Conservation (phyloP, 2,888 invertebrate genomes). For the Hymenopus coronatus region DNA sequence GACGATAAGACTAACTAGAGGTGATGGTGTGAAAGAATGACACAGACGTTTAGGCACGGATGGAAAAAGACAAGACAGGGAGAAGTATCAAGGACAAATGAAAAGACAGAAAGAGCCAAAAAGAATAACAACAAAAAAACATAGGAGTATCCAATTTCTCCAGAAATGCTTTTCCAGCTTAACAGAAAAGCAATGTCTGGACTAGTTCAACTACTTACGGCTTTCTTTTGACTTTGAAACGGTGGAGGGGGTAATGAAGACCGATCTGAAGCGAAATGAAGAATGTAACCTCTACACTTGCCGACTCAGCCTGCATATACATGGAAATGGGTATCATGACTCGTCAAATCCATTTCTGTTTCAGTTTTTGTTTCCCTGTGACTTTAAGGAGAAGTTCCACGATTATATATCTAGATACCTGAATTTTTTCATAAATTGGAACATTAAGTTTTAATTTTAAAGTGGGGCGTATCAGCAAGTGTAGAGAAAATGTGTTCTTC, state of each 20-base stretch:
- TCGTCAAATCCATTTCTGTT: not conserved
- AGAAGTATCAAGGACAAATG: not conserved
- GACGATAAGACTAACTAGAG: conserved; percentile 15
- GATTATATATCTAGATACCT: too few relatives aligned
- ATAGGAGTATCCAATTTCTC: not conserved
- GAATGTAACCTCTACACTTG: not conserved
- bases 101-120: not conserved
- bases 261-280: not conserved
- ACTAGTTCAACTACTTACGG: not conserved
- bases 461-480: too few relatives aligned
- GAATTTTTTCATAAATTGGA: too few relatives aligned
- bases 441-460: too few relatives aligned
- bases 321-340: not conserved
- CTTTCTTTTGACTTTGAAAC: not conserved
- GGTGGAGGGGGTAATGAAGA: not conserved
- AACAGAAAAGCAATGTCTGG: not conserved
- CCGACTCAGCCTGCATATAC: not conserved
- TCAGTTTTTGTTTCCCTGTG: not conserved
- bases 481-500: too few relatives aligned
- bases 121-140: not conserved
- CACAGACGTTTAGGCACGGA: not conserved
- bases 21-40: conserved; percentile 23
- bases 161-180: not conserved
- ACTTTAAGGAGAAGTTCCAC: not conserved
- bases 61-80: not conserved